Evolutionary conservation across 1,140 invertebrate genomes (phyloP).

Genomic region (Apocrypta bakeri): DNA sequence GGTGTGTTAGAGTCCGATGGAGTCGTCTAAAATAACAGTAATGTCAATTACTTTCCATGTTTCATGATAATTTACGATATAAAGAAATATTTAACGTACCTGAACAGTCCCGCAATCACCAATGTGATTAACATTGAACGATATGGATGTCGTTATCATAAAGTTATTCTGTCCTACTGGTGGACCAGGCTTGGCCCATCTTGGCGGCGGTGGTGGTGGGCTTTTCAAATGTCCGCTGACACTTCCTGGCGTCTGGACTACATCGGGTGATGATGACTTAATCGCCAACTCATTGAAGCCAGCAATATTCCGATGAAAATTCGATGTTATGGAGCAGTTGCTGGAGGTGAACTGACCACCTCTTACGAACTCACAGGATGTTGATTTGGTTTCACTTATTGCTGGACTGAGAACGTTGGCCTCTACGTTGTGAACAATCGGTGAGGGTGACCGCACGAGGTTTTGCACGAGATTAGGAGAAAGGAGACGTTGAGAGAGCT

Average conservation of each 20-base stretch:
- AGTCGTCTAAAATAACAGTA: slow-evolving; percentile 58
- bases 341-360: slow-evolving; percentile 61
- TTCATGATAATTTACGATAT: no score
- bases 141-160: slow-evolving; percentile 87
- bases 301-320: slow-evolving; percentile 66
- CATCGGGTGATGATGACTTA: slow-evolving; percentile 60
- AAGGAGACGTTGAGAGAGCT: slow-evolving; percentile 68
- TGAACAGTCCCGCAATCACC: slow-evolving; percentile 55
- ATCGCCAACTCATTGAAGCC: slow-evolving; percentile 63
- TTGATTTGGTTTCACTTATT: slow-evolving; percentile 58
- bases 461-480: slow-evolving; percentile 72
- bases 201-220: slow-evolving; percentile 79
- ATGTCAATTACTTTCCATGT: not conserved
- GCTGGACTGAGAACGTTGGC: slow-evolving; percentile 76
- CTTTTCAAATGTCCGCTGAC: slow-evolving; percentile 70
- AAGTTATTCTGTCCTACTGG: slow-evolving; percentile 77
- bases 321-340: slow-evolving; percentile 55
- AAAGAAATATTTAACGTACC: slow-evolving; percentile 54
- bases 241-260: slow-evolving; percentile 57
- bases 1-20: slow-evolving; percentile 67
- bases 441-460: slow-evolving; percentile 66
- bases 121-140: slow-evolving; percentile 82
- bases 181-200: slow-evolving; percentile 75
- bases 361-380: slow-evolving; percentile 58
- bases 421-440: slow-evolving; percentile 73